Percentiles rank a stretch among this genome's conserved stretches.
Evolutionary conservation across 2,113 vertebrate genomes (phyloP).

Genomic region (Leucosticte australis): DNA sequence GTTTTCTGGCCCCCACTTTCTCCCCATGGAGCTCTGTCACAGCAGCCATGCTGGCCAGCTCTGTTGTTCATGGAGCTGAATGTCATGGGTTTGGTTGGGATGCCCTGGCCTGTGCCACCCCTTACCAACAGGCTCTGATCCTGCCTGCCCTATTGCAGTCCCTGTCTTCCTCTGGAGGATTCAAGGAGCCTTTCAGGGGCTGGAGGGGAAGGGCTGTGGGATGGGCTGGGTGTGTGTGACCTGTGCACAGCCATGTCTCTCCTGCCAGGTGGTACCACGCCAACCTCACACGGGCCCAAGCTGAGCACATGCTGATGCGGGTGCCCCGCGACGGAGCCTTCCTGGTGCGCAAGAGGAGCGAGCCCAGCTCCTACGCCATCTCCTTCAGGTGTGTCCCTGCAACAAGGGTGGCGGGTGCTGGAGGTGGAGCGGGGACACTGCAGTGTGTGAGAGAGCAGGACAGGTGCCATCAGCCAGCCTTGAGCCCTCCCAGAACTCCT

Average conservation of each 20-base stretch:
- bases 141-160: background rate
- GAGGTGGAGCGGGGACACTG: background rate
- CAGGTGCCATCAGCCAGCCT: fast-evolving
- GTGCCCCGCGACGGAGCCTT: conserved; percentile 96
- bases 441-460: background rate
- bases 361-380: conserved; percentile 95
- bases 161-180: background rate
- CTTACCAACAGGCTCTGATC: background rate
- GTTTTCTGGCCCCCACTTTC: background rate
- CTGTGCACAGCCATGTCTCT: background rate
- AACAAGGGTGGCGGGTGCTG: background rate
- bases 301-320: conserved; percentile 98
- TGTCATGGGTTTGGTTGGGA: background rate
- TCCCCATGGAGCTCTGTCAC: background rate
- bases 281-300: conserved; percentile 88
- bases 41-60: background rate
- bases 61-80: background rate
- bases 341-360: conserved; percentile 91
- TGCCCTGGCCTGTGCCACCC: fast-evolving
- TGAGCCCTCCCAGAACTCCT: background rate
- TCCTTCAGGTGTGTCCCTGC: conserved; percentile 86
- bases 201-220: background rate
- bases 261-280: conserved; percentile 93
- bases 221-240: background rate
- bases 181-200: background rate